Evolutionary conservation across 2,797 vertebrate genomes (phyloP), one percentile per base, ranked within the genome.

Genomic region (Clamator glandarius): DNA sequence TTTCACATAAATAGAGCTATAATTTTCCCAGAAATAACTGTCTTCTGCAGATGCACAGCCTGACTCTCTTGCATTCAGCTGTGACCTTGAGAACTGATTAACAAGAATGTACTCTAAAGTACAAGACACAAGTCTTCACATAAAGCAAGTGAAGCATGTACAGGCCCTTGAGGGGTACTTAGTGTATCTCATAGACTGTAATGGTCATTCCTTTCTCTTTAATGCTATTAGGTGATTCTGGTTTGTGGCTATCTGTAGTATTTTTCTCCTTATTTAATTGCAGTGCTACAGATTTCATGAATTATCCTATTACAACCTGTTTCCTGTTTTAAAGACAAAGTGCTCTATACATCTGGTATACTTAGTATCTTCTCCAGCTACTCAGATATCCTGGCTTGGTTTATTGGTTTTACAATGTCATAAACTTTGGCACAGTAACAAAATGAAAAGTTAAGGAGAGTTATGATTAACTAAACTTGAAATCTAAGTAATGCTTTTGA

Each of bases 81-180:
- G 68, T 95, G 90, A 95, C 92, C 78, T 94, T 96, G 93, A 93
- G 73, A 96, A 61, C 78, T 87, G 92, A 89, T 95, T 90, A 96
- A 75, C 81, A 85, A 25, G 91, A 92, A 36, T 70, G 75, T 80
- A 48, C 73, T 95, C 66, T 39, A 41, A 85, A 77, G 84, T 48
- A 48, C 46, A 48, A 48, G 80, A 82, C 3, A 13, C 78, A 57
- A 80, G n/a, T 46, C 67, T 93, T 87, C 81, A 51, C 68, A 89
- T 94, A 89, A 96, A 96, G 78, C 68, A 92, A 48, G 67, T 89
- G 93, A 92, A 95, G 88, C 92, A 90, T 94, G 36, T 77, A 63
- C 70, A 61, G 67, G 67, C 90, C 93, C 86, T 95, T 92, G 64
- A 92, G 95, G 92, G 63, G 74, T 93, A 77, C 81, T 89, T 94